A percentile compares a stretch with the other conserved stretches of the same genome.
phyloP scores from a whole-genome alignment of 1,140 invertebrate species.

The Helicoverpa armigera region DNA sequence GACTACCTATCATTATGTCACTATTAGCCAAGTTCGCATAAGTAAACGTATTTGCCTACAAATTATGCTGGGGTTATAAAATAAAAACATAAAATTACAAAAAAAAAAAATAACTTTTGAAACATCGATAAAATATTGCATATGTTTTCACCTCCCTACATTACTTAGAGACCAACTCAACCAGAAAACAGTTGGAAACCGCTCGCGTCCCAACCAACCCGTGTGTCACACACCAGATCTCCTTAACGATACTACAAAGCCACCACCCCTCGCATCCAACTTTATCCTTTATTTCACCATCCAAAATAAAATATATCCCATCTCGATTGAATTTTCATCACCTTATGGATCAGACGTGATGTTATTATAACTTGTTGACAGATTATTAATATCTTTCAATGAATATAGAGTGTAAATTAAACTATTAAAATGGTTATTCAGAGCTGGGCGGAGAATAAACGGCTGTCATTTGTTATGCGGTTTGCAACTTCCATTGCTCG shows the following conservation, averaged over 20 bases:
- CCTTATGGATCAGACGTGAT: constrained; percentile 50
- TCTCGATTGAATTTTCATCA: constrained; percentile 75
- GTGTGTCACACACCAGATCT: constrained; percentile 66
- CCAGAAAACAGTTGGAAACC: too few species aligned
- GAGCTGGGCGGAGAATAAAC: not conserved
- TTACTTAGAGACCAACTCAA: not conserved
- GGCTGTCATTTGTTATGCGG: not conserved
- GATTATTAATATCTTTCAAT: constrained; percentile 9
- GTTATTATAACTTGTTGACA: constrained; percentile 23
- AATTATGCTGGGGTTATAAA: too few species aligned
- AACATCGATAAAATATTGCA: too few species aligned
- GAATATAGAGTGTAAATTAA: constrained; percentile 26
- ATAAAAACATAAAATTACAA: too few species aligned
- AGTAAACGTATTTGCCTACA: too few species aligned
- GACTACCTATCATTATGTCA: too few species aligned
- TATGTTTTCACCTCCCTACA: too few species aligned
- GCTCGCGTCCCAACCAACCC: constrained; percentile 11
- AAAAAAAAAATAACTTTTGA: too few species aligned
- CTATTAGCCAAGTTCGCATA: too few species aligned
- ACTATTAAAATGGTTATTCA: constrained; percentile 10
- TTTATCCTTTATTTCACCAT: constrained; percentile 72
- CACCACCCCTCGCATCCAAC: constrained; percentile 67
- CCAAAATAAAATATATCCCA: constrained; percentile 63
- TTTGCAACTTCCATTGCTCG: not conserved
- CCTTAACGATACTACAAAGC: constrained; percentile 65